Evolutionary conservation across 2,113 vertebrate genomes (phyloP).

Genomic region (Vombatus ursinus): DNA sequence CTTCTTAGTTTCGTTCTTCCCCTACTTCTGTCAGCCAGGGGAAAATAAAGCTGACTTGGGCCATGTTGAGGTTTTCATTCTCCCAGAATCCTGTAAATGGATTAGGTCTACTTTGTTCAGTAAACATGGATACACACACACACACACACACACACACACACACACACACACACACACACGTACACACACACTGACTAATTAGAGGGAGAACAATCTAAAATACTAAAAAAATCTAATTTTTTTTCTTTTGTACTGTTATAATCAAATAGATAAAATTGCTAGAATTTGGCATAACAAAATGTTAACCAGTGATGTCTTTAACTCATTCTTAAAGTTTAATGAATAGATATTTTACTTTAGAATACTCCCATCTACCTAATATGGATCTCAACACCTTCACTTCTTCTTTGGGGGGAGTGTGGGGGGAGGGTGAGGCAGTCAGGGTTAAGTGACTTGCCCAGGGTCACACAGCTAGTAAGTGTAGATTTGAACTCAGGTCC

Average conservation of each 20-base stretch:
- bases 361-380: neutral
- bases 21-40: constrained; percentile 22
- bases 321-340: neutral
- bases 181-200: neutral
- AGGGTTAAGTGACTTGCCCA: too few relatives aligned
- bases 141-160: neutral
- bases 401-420: too few relatives aligned
- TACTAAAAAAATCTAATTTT: neutral
- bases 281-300: neutral
- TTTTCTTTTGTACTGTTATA: neutral
- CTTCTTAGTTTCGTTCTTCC: neutral
- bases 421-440: too few relatives aligned
- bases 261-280: neutral
- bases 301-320: neutral
- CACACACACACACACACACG: too few relatives aligned
- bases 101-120: neutral
- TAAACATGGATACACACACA: neutral
- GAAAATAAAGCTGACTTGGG: neutral
- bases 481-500: too few relatives aligned
- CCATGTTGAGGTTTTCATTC: neutral
- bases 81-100: neutral
- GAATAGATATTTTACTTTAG: neutral
- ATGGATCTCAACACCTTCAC: neutral
- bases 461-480: too few relatives aligned
- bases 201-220: neutral